Evolutionary conservation across 1,140 invertebrate species (phyloP).

Genomic region (Heliconius hermathena): DNA sequence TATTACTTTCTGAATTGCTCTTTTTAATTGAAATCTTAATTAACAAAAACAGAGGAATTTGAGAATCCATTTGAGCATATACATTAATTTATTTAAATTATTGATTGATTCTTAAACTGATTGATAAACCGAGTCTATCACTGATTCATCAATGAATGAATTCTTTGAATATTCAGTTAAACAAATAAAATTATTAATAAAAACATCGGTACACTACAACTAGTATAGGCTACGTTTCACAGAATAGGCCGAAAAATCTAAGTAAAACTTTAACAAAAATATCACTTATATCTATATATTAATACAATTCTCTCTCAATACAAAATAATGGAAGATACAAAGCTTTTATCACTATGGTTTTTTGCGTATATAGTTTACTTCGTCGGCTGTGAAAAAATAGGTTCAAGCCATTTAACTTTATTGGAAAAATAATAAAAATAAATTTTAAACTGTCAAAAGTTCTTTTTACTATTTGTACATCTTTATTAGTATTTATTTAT

Average conservation of each 20-base stretch:
- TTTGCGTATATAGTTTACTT: background rate
- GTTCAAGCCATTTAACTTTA: background rate
- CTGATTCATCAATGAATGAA: background rate
- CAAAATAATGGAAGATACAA: slow-evolving; percentile 48
- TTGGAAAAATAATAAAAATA: background rate
- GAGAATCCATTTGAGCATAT: too few relatives aligned
- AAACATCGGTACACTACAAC: slow-evolving; percentile 37
- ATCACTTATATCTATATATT: slow-evolving; percentile 44
- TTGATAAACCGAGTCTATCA: too few relatives aligned
- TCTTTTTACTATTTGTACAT: background rate
- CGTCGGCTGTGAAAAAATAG: slow-evolving; percentile 9
- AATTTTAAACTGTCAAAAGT: background rate
- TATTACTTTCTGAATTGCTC: too few relatives aligned
- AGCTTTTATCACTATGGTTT: slow-evolving; percentile 30
- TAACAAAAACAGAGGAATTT: background rate
- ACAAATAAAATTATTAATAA: slow-evolving; percentile 17
- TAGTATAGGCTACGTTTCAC: slow-evolving; percentile 38
- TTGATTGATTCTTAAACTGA: background rate
- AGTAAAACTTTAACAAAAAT: slow-evolving; percentile 47
- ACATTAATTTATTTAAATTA: background rate
- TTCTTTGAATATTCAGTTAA: background rate
- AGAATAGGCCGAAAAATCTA: slow-evolving; percentile 38
- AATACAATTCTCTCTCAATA: slow-evolving; percentile 44
- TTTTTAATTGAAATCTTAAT: too few relatives aligned
- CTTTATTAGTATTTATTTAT: too few relatives aligned